Percentiles rank a stretch among this genome's conserved stretches.
Conservation (phyloP, 2,888 invertebrate genomes). For the Clostera curtula region DNA sequence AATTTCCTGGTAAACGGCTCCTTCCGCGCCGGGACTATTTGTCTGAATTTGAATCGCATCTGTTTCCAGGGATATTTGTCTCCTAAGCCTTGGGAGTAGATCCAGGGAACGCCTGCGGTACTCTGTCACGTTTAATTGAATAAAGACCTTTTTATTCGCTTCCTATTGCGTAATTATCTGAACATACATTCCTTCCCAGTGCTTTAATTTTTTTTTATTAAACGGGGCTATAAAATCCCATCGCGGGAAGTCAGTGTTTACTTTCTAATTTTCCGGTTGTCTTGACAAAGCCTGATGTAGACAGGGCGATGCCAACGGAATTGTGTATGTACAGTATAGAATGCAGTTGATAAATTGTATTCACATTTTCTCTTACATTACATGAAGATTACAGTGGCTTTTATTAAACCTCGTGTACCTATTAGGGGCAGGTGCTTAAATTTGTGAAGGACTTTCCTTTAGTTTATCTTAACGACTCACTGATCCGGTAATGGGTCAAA, state of each 20-base stretch:
- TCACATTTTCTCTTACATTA: slow-evolving; percentile 4
- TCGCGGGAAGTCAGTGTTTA: slow-evolving; percentile 50
- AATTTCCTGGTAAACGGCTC: slow-evolving; percentile 70
- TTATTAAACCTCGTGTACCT: slow-evolving; percentile 15
- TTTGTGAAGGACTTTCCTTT: slow-evolving; percentile 34
- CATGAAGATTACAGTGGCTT: slow-evolving; percentile 9
- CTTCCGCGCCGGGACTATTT: slow-evolving; percentile 70
- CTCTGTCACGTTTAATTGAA: slow-evolving; percentile 64
- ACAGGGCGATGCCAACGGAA: slow-evolving; percentile 40
- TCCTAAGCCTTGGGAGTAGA: slow-evolving; percentile 61
- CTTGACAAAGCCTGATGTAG: slow-evolving; percentile 54
- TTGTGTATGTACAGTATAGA: slow-evolving; percentile 49
- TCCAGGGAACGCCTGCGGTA: slow-evolving; percentile 44
- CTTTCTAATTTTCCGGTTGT: slow-evolving; percentile 72
- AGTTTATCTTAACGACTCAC: slow-evolving; percentile 53
- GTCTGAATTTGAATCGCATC: slow-evolving; percentile 74
- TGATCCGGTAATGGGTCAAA: slow-evolving; percentile 55
- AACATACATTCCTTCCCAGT: slow-evolving; percentile 19
- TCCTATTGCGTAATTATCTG: slow-evolving; percentile 39
- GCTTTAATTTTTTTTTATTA: slow-evolving; percentile 26
- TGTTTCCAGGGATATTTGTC: slow-evolving; percentile 70
- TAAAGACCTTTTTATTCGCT: slow-evolving; percentile 43
- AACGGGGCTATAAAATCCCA: slow-evolving; percentile 34
- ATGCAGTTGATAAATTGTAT: slow-evolving; percentile 33
- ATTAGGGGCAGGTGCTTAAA: slow-evolving; percentile 26